These are phyloP conservation scores for Scaptomyza flava DNA, from an alignment of 2,888 invertebrate species.

Conservation along the genomic window DNA sequence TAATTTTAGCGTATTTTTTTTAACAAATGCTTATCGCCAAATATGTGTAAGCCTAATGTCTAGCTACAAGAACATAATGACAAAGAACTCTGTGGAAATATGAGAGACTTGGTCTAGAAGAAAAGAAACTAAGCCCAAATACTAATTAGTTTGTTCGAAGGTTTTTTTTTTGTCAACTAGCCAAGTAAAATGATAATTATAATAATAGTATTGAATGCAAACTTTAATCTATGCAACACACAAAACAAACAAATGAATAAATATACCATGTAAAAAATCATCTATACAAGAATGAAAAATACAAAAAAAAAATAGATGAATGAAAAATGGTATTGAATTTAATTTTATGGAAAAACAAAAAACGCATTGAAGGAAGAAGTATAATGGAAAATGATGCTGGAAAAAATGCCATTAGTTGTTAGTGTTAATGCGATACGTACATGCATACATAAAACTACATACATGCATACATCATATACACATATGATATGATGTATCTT, in stretches of 20 bases:
- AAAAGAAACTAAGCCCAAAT: conserved; percentile 32
- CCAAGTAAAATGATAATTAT: conserved; percentile 28
- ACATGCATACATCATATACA: conserved; percentile 2
- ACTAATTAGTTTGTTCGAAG: conserved; percentile 29
- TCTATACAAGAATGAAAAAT: conserved; percentile 6
- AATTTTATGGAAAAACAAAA: conserved; percentile 32
- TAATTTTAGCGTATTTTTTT: conserved; percentile 73
- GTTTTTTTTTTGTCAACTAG: conserved; percentile 19
- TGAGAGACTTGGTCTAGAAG: conserved; percentile 7
- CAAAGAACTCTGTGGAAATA: conserved; percentile 16
- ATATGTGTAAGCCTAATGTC: conserved; percentile 59
- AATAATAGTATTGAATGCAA: conserved; percentile 33
- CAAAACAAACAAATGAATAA: conserved; percentile 17
- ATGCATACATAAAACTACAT: conserved; percentile 16
- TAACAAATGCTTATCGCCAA: conserved; percentile 68
- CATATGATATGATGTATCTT: conserved; percentile 6
- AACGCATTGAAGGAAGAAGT: background rate
- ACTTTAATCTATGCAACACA: conserved; percentile 44
- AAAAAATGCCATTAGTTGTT: conserved; percentile 79
- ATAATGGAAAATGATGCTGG: conserved; percentile 33
- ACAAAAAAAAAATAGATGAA: conserved; percentile 18
- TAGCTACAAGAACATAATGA: conserved; percentile 48
- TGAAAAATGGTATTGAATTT: conserved; percentile 29
- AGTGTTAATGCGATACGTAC: conserved; percentile 67
- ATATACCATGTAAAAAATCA: conserved; percentile 37